phyloP scores from a whole-genome alignment of 2,797 vertebrate genomes.

The Nannoperca australis region DNA sequence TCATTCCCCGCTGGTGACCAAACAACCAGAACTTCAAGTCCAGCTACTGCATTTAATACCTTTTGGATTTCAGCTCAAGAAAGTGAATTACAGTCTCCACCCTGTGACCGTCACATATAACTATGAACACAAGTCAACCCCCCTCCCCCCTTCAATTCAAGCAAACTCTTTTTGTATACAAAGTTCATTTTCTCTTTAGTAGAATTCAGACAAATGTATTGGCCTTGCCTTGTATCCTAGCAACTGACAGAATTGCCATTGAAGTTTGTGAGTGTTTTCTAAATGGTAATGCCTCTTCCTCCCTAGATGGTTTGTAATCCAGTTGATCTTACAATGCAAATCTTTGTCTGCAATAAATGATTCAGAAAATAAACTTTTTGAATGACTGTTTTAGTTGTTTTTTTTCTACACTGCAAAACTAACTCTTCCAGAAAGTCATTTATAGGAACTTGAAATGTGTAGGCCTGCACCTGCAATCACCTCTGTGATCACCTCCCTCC shows the following conservation, averaged over 20 bases:
- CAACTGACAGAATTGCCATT: constrained; percentile 73
- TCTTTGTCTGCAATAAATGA: constrained; percentile 77
- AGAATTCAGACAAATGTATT: constrained; percentile 67
- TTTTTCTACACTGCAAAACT: neutral
- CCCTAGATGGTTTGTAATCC: constrained; percentile 69
- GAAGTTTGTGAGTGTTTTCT: constrained; percentile 77
- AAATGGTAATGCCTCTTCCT: constrained; percentile 63
- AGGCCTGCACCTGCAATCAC: no score
- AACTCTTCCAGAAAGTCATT: neutral
- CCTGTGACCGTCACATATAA: constrained; percentile 43
- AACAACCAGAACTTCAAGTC: constrained; percentile 5
- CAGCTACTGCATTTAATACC: neutral
- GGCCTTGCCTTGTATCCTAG: constrained; percentile 78
- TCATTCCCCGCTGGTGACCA: constrained; percentile 8
- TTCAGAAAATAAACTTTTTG: constrained; percentile 67
- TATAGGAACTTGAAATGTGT: neutral
- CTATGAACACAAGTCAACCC: neutral
- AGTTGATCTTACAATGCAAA: constrained; percentile 69
- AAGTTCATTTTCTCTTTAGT: constrained; percentile 59
- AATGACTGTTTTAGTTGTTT: constrained; percentile 23
- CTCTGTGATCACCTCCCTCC: constrained; percentile 33
- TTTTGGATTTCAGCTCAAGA: neutral
- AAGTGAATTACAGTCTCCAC: constrained; percentile 10
- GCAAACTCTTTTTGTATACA: constrained; percentile 61
- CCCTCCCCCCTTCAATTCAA: constrained; percentile 4